Percentiles rank a stretch among this genome's conserved stretches.
Conservation (phyloP, 2,888 invertebrate species). For the Platycnemis pennipes region DNA sequence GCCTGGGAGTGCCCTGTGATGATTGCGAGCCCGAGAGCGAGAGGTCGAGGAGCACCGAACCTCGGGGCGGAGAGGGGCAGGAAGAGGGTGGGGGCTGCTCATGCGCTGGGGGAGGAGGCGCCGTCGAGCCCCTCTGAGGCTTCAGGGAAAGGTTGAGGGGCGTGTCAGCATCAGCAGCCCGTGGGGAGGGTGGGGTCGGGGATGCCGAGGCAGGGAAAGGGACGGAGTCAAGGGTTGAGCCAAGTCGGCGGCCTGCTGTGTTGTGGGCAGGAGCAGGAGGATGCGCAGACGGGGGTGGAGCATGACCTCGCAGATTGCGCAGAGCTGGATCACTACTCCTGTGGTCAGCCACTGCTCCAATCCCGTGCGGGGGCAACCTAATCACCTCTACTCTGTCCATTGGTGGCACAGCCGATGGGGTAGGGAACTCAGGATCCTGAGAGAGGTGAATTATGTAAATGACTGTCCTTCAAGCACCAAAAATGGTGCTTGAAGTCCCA, state of each 20-base stretch:
- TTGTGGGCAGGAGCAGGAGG: constrained; percentile 47
- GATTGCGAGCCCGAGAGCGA: constrained; percentile 42
- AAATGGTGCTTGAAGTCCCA: not conserved
- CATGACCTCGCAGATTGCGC: constrained; percentile 59
- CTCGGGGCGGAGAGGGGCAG: constrained; percentile 50
- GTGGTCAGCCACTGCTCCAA: constrained; percentile 31
- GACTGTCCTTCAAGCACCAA: not conserved
- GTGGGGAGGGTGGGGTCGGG: constrained; percentile 78
- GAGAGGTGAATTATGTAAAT: not conserved
- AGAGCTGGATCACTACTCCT: constrained; percentile 55
- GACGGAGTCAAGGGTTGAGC: constrained; percentile 69
- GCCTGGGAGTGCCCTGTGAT: constrained; percentile 23
- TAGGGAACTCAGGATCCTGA: constrained; percentile 60
- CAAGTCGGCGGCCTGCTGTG: constrained; percentile 53
- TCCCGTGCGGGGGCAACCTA: constrained; percentile 85
- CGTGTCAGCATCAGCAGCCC: constrained; percentile 83
- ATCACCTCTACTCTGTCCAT: constrained; percentile 90
- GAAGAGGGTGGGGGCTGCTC: not conserved
- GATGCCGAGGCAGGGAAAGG: constrained; percentile 66
- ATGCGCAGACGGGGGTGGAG: constrained; percentile 56
- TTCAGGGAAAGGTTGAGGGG: constrained; percentile 92
- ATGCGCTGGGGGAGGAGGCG: constrained; percentile 24
- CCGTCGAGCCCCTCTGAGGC: constrained; percentile 76
- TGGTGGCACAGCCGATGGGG: constrained; percentile 70
- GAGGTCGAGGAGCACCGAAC: constrained; percentile 31